Conservation (phyloP, 2,888 invertebrate genomes). For the Petrolisthes cinctipes region DNA sequence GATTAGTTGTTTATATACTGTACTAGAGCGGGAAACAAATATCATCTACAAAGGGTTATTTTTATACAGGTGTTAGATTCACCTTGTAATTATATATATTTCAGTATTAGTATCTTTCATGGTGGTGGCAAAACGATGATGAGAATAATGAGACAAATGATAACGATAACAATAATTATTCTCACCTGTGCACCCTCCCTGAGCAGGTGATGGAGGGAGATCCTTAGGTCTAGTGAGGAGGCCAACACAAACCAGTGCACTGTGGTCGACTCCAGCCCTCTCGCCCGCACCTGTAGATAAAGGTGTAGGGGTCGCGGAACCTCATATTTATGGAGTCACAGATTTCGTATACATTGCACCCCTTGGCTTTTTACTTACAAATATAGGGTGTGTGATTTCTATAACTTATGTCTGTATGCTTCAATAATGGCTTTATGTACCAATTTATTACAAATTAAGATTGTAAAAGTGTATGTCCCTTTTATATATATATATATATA, state of each 20-base stretch:
- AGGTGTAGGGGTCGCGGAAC: neutral
- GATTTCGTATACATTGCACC: no score
- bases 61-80: neutral
- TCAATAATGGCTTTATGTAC: no score
- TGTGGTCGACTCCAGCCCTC: slow-evolving; percentile 22
- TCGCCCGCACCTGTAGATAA: slow-evolving; percentile 3
- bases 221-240: neutral
- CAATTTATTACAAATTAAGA: no score
- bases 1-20: no score
- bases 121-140: neutral
- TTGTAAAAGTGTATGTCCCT: no score
- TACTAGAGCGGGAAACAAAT: no score
- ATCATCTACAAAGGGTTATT: neutral
- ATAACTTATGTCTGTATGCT: no score
- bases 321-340: neutral
- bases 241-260: slow-evolving; percentile 28
- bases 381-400: no score
- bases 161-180: neutral
- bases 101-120: neutral
- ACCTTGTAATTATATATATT: neutral
- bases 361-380: neutral
- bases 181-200: slow-evolving; percentile 24
- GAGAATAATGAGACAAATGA: neutral
- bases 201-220: slow-evolving; percentile 5
- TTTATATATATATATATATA: no score